Conservation (phyloP, 2,888 invertebrate genomes). For the Oxycera nigricornis region DNA sequence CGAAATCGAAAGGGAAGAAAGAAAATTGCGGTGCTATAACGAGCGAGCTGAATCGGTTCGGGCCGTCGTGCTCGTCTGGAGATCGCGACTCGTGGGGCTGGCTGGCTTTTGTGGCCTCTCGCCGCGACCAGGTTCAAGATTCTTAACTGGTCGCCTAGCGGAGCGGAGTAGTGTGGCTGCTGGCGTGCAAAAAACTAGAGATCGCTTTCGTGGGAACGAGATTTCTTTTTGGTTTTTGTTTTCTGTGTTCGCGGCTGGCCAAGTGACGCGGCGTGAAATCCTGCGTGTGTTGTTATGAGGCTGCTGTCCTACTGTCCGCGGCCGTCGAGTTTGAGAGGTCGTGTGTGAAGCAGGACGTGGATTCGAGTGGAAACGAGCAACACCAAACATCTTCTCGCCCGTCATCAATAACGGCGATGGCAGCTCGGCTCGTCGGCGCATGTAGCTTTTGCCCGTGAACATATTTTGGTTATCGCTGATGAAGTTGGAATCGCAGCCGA, state of each 20-base stretch:
- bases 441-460: conserved; percentile 9
- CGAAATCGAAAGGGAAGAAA: conserved; percentile 16
- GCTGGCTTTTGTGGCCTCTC: conserved; percentile 10
- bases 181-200: neutral
- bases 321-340: neutral
- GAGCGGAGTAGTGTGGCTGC: neutral
- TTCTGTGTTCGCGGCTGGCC: neutral
- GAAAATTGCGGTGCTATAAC: neutral
- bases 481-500: no score
- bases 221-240: neutral
- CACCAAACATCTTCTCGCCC: conserved; percentile 7
- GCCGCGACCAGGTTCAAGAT: conserved; percentile 18
- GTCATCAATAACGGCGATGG: conserved; percentile 24
- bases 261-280: neutral
- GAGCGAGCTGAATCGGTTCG: neutral
- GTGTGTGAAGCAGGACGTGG: conserved; percentile 5
- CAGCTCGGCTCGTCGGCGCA: conserved; percentile 4
- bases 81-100: neutral
- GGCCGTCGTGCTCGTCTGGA: neutral
- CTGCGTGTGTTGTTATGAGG: conserved; percentile 15
- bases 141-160: neutral
- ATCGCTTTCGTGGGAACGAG: neutral
- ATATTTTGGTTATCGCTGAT: conserved; percentile 3
- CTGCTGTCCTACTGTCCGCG: conserved; percentile 2
- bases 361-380: neutral